phyloP scores from a whole-genome alignment of 2,113 vertebrate species.

The Gopherus flavomarginatus region DNA sequence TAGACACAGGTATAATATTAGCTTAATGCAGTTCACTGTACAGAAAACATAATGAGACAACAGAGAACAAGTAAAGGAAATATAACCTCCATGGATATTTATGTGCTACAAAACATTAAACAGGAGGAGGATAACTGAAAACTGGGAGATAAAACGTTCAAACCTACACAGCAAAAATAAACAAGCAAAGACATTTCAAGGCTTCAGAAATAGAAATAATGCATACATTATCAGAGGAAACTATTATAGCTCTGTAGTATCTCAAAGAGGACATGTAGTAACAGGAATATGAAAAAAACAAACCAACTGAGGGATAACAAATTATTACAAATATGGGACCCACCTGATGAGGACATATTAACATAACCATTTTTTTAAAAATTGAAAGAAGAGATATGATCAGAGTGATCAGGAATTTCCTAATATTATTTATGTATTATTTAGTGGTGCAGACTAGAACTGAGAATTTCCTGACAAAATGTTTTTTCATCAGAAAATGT shows the following conservation, averaged over 20 bases:
- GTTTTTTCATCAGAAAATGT: not conserved
- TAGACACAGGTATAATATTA: not conserved
- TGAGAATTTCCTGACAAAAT: not conserved
- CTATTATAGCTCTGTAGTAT: not conserved
- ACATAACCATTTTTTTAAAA: not conserved
- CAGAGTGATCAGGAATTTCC: not conserved
- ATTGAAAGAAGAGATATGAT: not conserved
- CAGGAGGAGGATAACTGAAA: not conserved
- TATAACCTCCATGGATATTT: not conserved
- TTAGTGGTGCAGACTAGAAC: not conserved
- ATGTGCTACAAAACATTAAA: not conserved
- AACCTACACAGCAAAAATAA: not conserved
- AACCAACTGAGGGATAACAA: not conserved
- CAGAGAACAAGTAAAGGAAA: constrained; percentile 1
- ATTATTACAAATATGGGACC: not conserved
- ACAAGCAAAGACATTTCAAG: not conserved
- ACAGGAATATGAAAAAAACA: not conserved
- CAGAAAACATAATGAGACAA: not conserved
- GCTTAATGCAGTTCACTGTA: not conserved
- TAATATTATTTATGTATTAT: rapidly evolving
- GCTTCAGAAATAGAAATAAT: not conserved
- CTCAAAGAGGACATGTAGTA: not conserved
- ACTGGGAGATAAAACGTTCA: not conserved
- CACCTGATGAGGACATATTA: not conserved
- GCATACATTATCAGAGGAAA: not conserved